Percentiles rank a stretch among this genome's conserved stretches.
Evolutionary conservation across 2,888 invertebrate genomes (phyloP).

Genomic region (Polydrusus pterygomalis): DNA sequence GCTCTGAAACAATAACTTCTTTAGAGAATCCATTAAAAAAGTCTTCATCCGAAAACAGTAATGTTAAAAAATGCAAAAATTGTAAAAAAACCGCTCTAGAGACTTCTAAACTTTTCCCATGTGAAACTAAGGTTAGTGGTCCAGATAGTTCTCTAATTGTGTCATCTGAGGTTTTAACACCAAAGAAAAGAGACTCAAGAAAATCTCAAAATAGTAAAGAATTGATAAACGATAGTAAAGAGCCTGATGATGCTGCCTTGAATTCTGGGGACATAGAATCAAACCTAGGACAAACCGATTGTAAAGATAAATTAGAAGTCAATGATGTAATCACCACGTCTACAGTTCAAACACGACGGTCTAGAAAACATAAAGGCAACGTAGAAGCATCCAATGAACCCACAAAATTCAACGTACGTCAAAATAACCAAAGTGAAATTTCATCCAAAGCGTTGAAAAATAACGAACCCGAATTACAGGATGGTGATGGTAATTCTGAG

Average conservation of each 20-base stretch:
- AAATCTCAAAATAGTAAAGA: no score
- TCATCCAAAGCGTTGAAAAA: no score
- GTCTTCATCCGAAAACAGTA: no score
- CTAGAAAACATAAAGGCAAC: not conserved
- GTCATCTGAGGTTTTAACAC: no score
- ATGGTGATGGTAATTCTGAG: not conserved
- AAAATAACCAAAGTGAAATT: no score
- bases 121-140: no score
- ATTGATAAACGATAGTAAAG: not conserved
- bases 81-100: no score
- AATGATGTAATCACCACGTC: not conserved
- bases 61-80: no score
- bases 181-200: no score
- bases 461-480: no score
- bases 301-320: not conserved
- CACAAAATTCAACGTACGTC: not conserved
- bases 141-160: no score
- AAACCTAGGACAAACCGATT: not conserved
- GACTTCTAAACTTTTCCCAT: no score
- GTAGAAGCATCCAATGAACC: not conserved
- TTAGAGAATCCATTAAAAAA: not conserved
- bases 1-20: not conserved
- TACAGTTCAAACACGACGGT: not conserved
- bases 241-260: not conserved
- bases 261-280: not conserved